Base-by-base conservation (phyloP, 2,888 invertebrate genomes). In the Zelleria hepariella region DNA sequence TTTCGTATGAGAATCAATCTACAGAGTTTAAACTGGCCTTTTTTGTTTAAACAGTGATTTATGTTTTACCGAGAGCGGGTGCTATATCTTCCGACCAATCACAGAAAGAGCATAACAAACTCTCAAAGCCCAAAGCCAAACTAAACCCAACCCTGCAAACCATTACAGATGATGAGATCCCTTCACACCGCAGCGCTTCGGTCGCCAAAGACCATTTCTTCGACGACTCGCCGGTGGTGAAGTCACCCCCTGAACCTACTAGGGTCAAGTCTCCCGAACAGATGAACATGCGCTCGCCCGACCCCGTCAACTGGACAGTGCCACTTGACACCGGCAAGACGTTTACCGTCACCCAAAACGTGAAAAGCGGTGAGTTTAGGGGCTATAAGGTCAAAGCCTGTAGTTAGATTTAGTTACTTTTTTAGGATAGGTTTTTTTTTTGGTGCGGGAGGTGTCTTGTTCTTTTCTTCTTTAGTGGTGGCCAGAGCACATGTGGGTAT, bases 251-350 rank as follows among this genome's bases (percentile, higher is more conserved):
- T 55, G 97, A 97, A 75, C 96, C 97, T 53, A 97, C 97, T 54
- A 90, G 97, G 72, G 96, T 97, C 63, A 97, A 97, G 84, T 96
- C 96, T 10, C 97, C 97, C 0, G 97, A 97, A 77, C 95, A 96
- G 81, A 95, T 96, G 85, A 93, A 96, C 78, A 95, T 96, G 94
- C 92, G 96, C 67, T 96, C 96, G 21, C 97, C 97, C 15, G 97
- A 97, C 86, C 97, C 97, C 58, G 97, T 97, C 71, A 96, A 96
- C 86, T 97, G 97, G 97, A 97, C 96, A 58, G 96, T 97, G 62
- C 96, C 97, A 59, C 90, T 97, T 74, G 97, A 97, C 84, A 97
- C 96, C 67, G 96, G 96, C 70, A 96, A 96, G 90, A 96, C 96
- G 49, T 96, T 96, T 85, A 96, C 96, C 51, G 96, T 96, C 70